These are phyloP conservation scores for Chaetodon trifascialis DNA, from an alignment of 2,113 vertebrate genomes.

Conservation along the genomic window DNA sequence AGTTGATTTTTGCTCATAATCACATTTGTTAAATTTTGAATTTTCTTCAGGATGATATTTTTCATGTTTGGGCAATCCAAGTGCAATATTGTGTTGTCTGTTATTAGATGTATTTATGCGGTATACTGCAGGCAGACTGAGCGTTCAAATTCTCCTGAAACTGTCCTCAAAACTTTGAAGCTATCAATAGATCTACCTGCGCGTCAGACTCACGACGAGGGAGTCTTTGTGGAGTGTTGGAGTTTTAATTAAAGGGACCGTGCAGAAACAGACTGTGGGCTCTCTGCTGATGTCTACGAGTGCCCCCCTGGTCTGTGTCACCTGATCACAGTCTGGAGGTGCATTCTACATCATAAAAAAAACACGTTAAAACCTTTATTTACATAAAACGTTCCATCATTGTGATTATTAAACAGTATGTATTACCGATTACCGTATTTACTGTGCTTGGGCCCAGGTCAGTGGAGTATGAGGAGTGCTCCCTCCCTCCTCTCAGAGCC, in stretches of 20 bases:
- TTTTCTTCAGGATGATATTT: not conserved
- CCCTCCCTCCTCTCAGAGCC: not conserved
- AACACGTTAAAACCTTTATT: not conserved
- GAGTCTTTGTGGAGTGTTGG: not conserved
- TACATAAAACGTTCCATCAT: not conserved
- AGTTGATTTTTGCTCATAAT: not conserved
- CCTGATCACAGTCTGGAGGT: not conserved
- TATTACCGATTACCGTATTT: not conserved
- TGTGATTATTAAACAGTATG: not conserved
- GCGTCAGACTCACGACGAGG: not conserved
- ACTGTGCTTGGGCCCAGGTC: not conserved
- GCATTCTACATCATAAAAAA: not conserved
- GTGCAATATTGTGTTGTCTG: not conserved
- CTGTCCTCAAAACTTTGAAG: not conserved
- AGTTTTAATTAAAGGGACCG: slow-evolving; percentile 22
- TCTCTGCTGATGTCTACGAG: not conserved
- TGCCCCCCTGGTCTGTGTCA: slow-evolving; percentile 1
- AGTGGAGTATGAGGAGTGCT: slow-evolving; percentile 1
- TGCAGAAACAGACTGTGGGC: not conserved
- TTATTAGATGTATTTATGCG: not conserved
- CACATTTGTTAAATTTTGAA: not conserved
- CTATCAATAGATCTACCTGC: not conserved
- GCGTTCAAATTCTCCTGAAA: not conserved
- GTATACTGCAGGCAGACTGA: not conserved
- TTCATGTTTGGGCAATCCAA: slow-evolving; percentile 8